phyloP scores from a whole-genome alignment of 2,797 vertebrate species.

The Capromys pilorides region DNA sequence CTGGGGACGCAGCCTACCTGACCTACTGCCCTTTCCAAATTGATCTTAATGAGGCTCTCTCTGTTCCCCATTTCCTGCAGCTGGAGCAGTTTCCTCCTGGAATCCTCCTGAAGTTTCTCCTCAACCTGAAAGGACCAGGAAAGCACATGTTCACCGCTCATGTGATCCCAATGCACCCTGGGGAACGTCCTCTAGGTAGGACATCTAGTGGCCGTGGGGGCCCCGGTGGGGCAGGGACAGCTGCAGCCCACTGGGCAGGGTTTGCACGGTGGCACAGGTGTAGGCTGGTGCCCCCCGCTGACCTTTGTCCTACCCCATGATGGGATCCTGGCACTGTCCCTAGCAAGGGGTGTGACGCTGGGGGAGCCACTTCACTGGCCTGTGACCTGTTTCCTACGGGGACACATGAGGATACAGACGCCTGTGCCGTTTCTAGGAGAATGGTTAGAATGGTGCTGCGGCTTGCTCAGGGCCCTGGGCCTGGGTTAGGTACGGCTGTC shows the following conservation, averaged over 20 bases:
- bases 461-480: background rate
- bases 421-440: fast-evolving
- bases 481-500: background rate
- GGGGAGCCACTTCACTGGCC: background rate
- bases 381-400: background rate
- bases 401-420: background rate
- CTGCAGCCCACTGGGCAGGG: background rate
- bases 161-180: background rate
- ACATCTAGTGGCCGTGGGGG: background rate
- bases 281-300: background rate
- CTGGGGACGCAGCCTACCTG: conserved; percentile 80
- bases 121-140: conserved; percentile 78
- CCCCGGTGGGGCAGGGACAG: background rate
- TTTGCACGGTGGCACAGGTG: background rate
- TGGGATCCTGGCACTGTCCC: background rate
- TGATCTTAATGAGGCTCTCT: conserved; percentile 83
- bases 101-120: conserved; percentile 82
- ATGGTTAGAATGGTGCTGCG: no score
- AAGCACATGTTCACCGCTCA: conserved; percentile 54
- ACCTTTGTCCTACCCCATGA: background rate
- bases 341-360: background rate
- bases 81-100: conserved; percentile 82
- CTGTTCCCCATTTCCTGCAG: conserved; percentile 84
- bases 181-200: background rate
- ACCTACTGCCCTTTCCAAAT: conserved; percentile 79